Conservation (phyloP, 2,888 invertebrate genomes). For the Congeria kusceri region DNA sequence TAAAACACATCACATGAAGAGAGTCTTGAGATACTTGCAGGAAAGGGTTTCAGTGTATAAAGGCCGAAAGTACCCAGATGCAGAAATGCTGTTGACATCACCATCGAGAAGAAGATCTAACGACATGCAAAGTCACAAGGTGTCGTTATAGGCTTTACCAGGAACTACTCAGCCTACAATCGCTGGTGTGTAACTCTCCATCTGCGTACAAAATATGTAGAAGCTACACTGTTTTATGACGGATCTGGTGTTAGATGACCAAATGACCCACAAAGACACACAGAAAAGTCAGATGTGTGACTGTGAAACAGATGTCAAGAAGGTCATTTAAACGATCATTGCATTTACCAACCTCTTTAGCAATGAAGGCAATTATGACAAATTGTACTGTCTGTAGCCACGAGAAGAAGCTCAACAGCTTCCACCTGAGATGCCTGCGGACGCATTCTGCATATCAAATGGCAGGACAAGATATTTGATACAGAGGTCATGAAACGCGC, state of each 20-base stretch:
- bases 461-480: no score
- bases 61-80: slow-evolving; percentile 42
- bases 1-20: slow-evolving; percentile 47
- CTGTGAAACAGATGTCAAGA: slow-evolving; percentile 29
- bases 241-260: slow-evolving; percentile 30
- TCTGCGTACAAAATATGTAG: slow-evolving; percentile 34
- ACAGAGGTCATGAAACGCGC: no score
- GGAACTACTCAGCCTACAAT: slow-evolving; percentile 48
- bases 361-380: slow-evolving; percentile 19
- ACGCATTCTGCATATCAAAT: no score
- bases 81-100: slow-evolving; percentile 55
- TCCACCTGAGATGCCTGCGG: no score
- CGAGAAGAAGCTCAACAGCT: no score
- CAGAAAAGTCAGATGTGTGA: slow-evolving; percentile 20
- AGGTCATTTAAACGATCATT: slow-evolving; percentile 20
- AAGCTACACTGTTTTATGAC: slow-evolving; percentile 27
- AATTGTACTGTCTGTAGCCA: slow-evolving; percentile 51
- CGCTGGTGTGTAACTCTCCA: slow-evolving; percentile 49
- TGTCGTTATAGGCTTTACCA: slow-evolving; percentile 51
- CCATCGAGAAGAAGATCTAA: slow-evolving; percentile 60
- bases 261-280: slow-evolving; percentile 32
- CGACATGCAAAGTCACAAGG: slow-evolving; percentile 51
- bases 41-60: slow-evolving; percentile 51
- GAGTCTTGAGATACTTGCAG: slow-evolving; percentile 25
- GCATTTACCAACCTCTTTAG: slow-evolving; percentile 48